Base-by-base conservation (phyloP, 2,113 vertebrate species). In the Bubo blakistoni region DNA sequence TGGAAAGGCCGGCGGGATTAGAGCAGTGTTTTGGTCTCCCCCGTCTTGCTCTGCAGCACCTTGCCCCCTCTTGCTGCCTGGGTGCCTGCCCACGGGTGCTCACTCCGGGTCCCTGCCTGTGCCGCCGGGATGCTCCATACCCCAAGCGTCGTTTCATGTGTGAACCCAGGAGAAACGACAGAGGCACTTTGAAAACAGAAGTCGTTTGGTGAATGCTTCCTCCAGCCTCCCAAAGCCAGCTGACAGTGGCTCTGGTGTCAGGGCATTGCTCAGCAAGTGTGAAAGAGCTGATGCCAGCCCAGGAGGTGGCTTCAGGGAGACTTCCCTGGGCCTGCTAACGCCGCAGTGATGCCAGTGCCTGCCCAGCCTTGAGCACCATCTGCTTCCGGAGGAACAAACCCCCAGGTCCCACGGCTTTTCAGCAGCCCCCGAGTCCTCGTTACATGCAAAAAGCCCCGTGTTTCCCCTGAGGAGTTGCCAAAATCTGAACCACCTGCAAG, bases 241-340 rank as follows among this genome's bases (percentile, higher is more conserved):
- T 1, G 0, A 44, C 55, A 61, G 55, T 2, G 2, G n/a, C 40
- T 72, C 77, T 9, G 38, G 44, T 29, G 42, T 30, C 74, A 40
- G 57, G 65, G 47, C 55, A 19, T 11, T 8, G 65, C 78, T 78
- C 38, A 18, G 36, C 13, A n/a, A 9, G 16, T 2, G 34, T 30
- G 46, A 24, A 58, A 51, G 51, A 47, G 27, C 51, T 34, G 29
- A 22, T 42, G 12, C 16, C 51, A 83, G 61, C 51, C 25, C 24
- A 16, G 63, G 27, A 49, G 18, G 36, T 11, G 14, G 29, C 29
- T 91, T n/a, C 5, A 4, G 73, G 44, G 71, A 61, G 17, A 21
- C 13, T 19, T 57, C 12, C 18, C 29, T 9, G 10, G 0, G 1
- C 65, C 65, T 1, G 4, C 4, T 11, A 51, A 32, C 0, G 0